These are phyloP conservation scores for Entomyzon cyanotis DNA, from an alignment of 2,113 vertebrate species.

Conservation along the genomic window DNA sequence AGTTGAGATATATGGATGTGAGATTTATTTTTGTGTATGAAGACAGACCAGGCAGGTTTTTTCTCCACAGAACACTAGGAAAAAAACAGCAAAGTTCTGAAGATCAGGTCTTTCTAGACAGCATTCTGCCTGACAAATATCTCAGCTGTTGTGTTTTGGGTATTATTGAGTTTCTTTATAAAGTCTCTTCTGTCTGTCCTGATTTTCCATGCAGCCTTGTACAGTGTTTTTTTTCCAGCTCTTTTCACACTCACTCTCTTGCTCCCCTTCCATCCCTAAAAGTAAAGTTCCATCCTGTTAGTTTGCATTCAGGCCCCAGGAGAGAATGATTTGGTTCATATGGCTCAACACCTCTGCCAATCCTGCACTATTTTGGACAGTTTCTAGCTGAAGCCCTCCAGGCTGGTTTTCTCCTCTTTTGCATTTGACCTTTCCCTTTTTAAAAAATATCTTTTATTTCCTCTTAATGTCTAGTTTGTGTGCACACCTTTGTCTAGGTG, in stretches of 20 bases:
- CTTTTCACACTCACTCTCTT: neutral
- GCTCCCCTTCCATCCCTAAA: neutral
- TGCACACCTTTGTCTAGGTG: neutral
- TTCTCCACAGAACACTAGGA: neutral
- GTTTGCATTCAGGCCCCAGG: neutral
- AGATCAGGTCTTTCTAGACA: neutral
- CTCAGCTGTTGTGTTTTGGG: neutral
- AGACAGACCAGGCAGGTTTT: neutral
- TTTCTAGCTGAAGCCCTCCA: neutral
- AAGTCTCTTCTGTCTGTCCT: neutral
- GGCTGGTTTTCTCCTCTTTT: neutral
- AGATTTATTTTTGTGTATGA: neutral
- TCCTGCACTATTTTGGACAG: neutral
- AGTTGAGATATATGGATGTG: neutral
- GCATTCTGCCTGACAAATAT: neutral
- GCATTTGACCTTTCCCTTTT: neutral
- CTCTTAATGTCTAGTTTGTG: neutral
- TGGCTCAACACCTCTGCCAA: neutral
- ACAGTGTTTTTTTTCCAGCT: neutral
- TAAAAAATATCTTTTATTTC: neutral
- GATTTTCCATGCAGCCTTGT: neutral
- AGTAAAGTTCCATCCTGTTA: neutral
- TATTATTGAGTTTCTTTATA: neutral
- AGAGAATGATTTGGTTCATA: neutral
- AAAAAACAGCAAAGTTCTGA: neutral